Base-by-base conservation (phyloP, 1,140 invertebrate genomes). In the Phymastichus coffea region DNA sequence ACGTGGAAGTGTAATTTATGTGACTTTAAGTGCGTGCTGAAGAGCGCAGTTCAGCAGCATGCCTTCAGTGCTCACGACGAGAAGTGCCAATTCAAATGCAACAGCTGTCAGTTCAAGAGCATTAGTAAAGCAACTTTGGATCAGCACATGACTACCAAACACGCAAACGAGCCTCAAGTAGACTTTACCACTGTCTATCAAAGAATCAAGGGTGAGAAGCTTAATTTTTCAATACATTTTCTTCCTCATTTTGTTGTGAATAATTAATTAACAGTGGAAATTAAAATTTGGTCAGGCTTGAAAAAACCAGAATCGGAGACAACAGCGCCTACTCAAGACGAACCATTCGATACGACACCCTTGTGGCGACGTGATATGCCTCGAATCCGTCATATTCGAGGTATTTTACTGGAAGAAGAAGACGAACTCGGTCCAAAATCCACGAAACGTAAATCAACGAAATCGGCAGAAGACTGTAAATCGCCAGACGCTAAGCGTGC, bases 1-100 rank as follows among this genome's bases (percentile, higher is more conserved):
- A 80, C 84, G 1, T 91, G 88, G 89, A 82, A 85, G 38, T 90
- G 88, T 69, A 84, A 85, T 43, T 65, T 89, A 12, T 91, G 88
- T 57, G 81, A 84, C 22, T 84, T 82, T 52, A 83, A 83, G 37
- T 85, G 82, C 55, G 72, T 82, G 19, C 83, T 84, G 1, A 85
- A 86, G 33, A 76, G 77, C 0, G 84, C 86, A 38, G 84, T 88
- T 48, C 68, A 80, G 0, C 70, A 77, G 0, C 88, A 91, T 63
- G 83, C 82, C 3, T 64, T 73, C 0, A 77, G 74, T 19, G 63
- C 69, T 4, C 88, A 90, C 63, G 80, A 84, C 19, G 82, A 88
- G 1, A 85, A 83, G 28, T 78, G 80, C 63, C 87, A 88, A 62
- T 90, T 82, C 61, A 88, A 87, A 64, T 90, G 88, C 68, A 80